phyloP scores from a whole-genome alignment of 2,888 invertebrate genomes.

The Microchrysa polita region DNA sequence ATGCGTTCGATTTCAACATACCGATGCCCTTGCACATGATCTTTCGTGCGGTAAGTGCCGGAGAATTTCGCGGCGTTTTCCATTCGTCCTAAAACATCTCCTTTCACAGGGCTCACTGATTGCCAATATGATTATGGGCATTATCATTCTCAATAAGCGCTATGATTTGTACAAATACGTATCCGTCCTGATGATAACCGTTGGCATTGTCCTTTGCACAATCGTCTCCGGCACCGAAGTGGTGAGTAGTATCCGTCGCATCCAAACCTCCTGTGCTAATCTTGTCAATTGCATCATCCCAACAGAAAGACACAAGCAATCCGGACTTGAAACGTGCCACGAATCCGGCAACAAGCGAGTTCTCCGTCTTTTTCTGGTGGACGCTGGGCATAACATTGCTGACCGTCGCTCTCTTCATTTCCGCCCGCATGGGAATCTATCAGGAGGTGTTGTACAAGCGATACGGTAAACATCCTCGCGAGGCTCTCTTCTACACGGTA shows the following conservation, averaged over 20 bases:
- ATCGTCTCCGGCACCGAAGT: constrained; percentile 83
- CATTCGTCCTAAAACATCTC: too few species aligned
- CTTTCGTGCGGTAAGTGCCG: constrained; percentile 90
- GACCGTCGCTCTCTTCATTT: constrained; percentile 87
- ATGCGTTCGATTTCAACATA: constrained; percentile 95
- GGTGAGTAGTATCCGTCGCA: constrained; percentile 52
- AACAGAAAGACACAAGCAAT: constrained; percentile 68
- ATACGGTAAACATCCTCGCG: constrained; percentile 91
- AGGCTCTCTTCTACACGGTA: constrained; percentile 86
- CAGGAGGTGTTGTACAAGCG: constrained; percentile 86
- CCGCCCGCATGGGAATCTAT: constrained; percentile 94
- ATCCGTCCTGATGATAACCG: constrained; percentile 90
- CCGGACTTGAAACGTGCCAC: constrained; percentile 65
- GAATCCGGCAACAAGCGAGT: constrained; percentile 50
- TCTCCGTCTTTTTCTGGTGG: constrained; percentile 69
- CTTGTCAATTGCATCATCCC: constrained; percentile 46
- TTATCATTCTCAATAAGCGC: constrained; percentile 83
- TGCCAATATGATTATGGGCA: constrained; percentile 96
- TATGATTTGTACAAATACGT: constrained; percentile 87
- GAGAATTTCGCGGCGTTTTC: not conserved
- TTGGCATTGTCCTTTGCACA: constrained; percentile 93
- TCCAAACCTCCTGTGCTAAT: constrained; percentile 23
- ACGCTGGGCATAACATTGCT: constrained; percentile 81
- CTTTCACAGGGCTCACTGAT: constrained; percentile 87
- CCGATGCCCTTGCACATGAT: constrained; percentile 99